Evolutionary conservation across 2,113 vertebrate genomes (phyloP).

Genomic region (Mola mola): DNA sequence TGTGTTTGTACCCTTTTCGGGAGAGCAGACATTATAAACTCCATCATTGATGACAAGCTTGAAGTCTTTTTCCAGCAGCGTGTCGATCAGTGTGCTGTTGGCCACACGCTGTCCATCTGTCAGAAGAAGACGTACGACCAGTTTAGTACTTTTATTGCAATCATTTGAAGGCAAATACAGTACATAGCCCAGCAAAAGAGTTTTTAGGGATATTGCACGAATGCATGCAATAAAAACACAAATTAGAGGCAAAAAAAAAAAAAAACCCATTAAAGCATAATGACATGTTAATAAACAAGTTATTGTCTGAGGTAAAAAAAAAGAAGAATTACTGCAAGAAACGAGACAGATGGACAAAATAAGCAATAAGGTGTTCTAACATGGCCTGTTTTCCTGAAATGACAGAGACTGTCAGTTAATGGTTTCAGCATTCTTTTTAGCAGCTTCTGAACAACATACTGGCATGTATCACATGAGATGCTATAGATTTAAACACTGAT

Average conservation of each 20-base stretch:
- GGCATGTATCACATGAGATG: too few species aligned
- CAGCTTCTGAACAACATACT: too few species aligned
- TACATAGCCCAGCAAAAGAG: not conserved
- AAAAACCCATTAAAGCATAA: too few species aligned
- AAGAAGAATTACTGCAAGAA: too few species aligned
- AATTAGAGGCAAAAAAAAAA: not conserved
- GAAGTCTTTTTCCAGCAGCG: conserved; percentile 88
- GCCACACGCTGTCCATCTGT: conserved; percentile 87
- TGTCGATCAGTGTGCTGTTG: conserved; percentile 82
- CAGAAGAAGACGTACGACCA: conserved; percentile 5
- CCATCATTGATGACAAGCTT: conserved; percentile 86
- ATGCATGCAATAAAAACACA: not conserved
- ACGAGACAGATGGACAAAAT: too few species aligned
- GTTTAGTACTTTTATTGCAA: not conserved
- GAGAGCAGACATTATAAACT: conserved; percentile 79
- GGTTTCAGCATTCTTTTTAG: too few species aligned
- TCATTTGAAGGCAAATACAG: too few species aligned
- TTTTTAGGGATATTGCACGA: not conserved
- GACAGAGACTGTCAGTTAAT: not conserved
- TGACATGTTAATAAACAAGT: too few species aligned
- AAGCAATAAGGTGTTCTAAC: too few species aligned
- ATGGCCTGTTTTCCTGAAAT: not conserved
- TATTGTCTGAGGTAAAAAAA: too few species aligned
- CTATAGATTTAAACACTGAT: not conserved
- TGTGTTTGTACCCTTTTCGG: conserved; percentile 81